Conservation (phyloP, 2,113 vertebrate genomes). For the Amphiprion ocellaris region DNA sequence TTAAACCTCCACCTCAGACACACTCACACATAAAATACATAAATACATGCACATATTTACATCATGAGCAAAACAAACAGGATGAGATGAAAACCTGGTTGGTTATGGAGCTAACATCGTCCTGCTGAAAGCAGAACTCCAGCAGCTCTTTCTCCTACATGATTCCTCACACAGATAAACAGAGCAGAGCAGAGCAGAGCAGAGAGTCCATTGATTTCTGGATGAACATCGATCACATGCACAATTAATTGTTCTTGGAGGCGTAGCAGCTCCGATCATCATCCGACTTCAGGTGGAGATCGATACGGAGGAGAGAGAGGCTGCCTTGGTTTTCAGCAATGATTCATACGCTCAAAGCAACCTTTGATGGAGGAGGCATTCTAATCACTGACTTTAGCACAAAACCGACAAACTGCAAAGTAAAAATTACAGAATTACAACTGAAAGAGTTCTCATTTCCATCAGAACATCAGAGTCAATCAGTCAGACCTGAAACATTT, state of each 20-base stretch:
- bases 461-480: too few species aligned
- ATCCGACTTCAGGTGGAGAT: constrained; percentile 64
- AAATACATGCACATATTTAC: too few species aligned
- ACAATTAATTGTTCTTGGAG: constrained; percentile 84
- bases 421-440: background rate
- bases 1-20: too few species aligned
- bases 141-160: background rate
- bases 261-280: constrained; percentile 66
- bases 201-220: constrained; percentile 69
- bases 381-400: background rate
- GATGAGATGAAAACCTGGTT: too few species aligned
- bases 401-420: background rate
- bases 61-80: too few species aligned
- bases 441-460: too few species aligned
- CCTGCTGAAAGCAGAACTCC: too few species aligned
- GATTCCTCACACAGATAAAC: constrained; percentile 18
- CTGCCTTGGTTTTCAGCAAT: constrained; percentile 1
- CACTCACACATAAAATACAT: too few species aligned
- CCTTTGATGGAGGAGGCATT: background rate
- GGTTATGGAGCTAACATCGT: too few species aligned
- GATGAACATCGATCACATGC: constrained; percentile 81
- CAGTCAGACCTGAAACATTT: too few species aligned
- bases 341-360: background rate
- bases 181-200: constrained; percentile 30
- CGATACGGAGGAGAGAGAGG: constrained; percentile 45